Conservation (phyloP, 1,140 invertebrate species). For the Drosophila takahashii region DNA sequence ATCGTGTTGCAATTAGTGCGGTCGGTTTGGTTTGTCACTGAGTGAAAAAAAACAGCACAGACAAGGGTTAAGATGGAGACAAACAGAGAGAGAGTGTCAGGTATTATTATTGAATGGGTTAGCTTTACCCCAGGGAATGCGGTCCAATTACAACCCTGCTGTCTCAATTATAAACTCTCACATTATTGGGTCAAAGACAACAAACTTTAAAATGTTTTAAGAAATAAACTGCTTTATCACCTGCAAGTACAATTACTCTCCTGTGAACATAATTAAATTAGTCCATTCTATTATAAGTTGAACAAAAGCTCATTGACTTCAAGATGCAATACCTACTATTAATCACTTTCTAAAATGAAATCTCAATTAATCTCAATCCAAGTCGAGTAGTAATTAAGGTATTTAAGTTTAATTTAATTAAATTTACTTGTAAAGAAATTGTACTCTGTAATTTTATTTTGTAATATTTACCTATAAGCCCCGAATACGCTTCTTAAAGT, state of each 20-base stretch:
- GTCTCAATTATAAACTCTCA: conserved; percentile 1
- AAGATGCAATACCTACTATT: background rate
- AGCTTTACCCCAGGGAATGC: conserved; percentile 14
- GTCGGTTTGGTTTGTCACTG: conserved; percentile 37
- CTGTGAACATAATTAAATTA: conserved; percentile 3
- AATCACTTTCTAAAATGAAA: conserved; percentile 29
- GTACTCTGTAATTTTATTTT: no score
- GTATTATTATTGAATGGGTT: conserved; percentile 22
- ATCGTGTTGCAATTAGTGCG: conserved; percentile 78
- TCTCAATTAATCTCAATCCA: background rate
- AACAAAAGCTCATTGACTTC: background rate
- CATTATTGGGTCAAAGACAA: conserved; percentile 27
- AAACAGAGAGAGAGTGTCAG: conserved; percentile 14
- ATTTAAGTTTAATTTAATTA: no score
- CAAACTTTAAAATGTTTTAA: background rate
- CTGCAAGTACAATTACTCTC: no score
- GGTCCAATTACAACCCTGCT: conserved; percentile 10
- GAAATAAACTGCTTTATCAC: background rate
- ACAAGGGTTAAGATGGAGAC: conserved; percentile 31
- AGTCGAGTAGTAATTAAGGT: no score
- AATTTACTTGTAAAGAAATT: no score
- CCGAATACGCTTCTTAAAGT: no score
- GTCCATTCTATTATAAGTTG: background rate
- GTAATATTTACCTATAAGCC: no score
- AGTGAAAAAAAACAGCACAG: background rate